A percentile compares a stretch with the other conserved stretches of the same genome.
Evolutionary conservation across 2,888 invertebrate species (phyloP).

Genomic region (Ectemnius cavifrons): DNA sequence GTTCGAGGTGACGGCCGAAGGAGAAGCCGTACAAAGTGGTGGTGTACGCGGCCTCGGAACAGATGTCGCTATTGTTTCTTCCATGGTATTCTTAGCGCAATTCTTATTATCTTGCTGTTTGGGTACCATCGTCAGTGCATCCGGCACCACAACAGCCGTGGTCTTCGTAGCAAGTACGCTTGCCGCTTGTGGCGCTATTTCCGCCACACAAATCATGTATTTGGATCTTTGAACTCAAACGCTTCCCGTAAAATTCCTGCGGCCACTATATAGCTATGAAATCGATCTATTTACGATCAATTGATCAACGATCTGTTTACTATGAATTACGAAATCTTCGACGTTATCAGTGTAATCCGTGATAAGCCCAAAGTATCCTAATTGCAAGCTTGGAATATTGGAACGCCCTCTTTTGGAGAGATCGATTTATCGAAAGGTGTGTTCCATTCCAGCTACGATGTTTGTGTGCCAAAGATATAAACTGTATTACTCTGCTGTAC

Average conservation of each 20-base stretch:
- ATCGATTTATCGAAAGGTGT: no score
- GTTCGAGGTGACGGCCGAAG: slow-evolving; percentile 82
- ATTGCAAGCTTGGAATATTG: neutral
- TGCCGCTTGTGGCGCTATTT: slow-evolving; percentile 90
- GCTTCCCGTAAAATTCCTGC: neutral
- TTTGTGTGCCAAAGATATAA: neutral
- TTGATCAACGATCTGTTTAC: no score
- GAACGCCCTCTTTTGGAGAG: neutral
- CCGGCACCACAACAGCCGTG: slow-evolving; percentile 93
- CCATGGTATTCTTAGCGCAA: slow-evolving; percentile 97
- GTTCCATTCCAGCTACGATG: neutral
- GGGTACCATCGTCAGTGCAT: slow-evolving; percentile 89
- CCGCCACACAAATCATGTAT: slow-evolving; percentile 93
- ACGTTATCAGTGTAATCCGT: no score
- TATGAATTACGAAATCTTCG: no score
- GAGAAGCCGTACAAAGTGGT: slow-evolving; percentile 80
- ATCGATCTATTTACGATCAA: no score
- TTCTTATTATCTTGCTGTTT: slow-evolving; percentile 92
- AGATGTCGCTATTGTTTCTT: slow-evolving; percentile 95
- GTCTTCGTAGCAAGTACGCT: slow-evolving; percentile 91
- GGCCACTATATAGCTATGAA: no score
- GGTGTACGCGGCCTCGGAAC: slow-evolving; percentile 94
- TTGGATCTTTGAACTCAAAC: slow-evolving; percentile 84
- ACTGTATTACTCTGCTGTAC: no score
- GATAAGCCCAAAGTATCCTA: no score